phyloP scores from a whole-genome alignment of 2,888 invertebrate species.

The Parnassius smintheus region DNA sequence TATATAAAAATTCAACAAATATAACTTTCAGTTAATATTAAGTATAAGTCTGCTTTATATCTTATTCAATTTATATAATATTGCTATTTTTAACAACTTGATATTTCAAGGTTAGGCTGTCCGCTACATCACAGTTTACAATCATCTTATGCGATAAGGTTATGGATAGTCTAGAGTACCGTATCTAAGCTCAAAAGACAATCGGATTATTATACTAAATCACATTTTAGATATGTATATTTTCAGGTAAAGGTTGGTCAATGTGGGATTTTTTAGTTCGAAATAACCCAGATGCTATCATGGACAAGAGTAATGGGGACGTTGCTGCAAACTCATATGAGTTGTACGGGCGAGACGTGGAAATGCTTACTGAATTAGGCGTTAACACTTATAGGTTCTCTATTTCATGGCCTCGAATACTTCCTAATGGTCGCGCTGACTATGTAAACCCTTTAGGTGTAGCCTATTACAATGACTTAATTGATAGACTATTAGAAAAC shows the following conservation, averaged over 20 bases:
- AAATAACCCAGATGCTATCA: slow-evolving; percentile 58
- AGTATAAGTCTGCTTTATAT: no score
- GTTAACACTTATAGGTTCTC: slow-evolving; percentile 74
- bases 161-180: no score
- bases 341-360: slow-evolving; percentile 73
- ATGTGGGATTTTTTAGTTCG: slow-evolving; percentile 82
- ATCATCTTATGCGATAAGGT: no score
- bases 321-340: slow-evolving; percentile 80
- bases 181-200: no score
- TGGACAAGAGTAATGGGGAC: slow-evolving; percentile 76
- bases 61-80: no score
- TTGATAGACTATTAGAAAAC: slow-evolving; percentile 78
- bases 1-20: no score
- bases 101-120: no score
- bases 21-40: no score
- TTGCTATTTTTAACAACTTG: no score
- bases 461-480: slow-evolving; percentile 82
- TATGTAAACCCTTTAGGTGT: slow-evolving; percentile 78
- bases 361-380: slow-evolving; percentile 56
- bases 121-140: no score
- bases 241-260: slow-evolving; percentile 48
- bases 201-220: no score
- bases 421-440: slow-evolving; percentile 75
- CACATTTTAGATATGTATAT: no score
- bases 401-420: slow-evolving; percentile 81